These are phyloP conservation scores for Drosophila barbarae DNA, from an alignment of 2,888 invertebrate species.

Conservation along the genomic window DNA sequence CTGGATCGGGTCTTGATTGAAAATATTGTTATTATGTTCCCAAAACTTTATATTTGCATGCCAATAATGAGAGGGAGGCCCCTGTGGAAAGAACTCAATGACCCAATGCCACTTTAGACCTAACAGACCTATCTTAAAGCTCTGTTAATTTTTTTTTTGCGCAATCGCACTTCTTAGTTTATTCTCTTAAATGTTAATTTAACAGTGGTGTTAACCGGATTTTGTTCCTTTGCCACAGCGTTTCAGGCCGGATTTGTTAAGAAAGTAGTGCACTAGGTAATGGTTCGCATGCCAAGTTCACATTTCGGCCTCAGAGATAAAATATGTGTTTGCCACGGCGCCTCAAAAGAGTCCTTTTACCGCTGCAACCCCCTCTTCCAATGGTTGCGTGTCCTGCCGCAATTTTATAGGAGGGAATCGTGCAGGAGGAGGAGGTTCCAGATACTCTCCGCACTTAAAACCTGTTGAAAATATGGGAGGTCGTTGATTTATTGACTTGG, in stretches of 20 bases:
- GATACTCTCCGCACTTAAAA: conserved; percentile 50
- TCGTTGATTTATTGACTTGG: conserved; percentile 63
- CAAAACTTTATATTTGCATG: conserved; percentile 11
- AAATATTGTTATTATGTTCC: conserved; percentile 6
- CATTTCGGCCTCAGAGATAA: conserved; percentile 41
- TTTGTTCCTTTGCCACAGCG: conserved; percentile 39
- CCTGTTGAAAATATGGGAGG: conserved; percentile 62
- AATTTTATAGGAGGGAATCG: conserved; percentile 5
- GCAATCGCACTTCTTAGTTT: conserved; percentile 12
- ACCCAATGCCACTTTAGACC: conserved; percentile 32
- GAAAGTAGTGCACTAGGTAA: conserved; percentile 52
- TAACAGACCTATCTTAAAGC: not conserved
- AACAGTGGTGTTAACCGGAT: conserved; percentile 29
- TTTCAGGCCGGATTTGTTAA: conserved; percentile 21
- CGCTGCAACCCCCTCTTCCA: not conserved
- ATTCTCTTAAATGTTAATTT: conserved; percentile 63
- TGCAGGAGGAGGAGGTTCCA: conserved; percentile 3
- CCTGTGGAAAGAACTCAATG: not conserved
- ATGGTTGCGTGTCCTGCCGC: conserved; percentile 33
- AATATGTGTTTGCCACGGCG: conserved; percentile 49
- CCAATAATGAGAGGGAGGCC: not conserved
- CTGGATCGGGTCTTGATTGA: not conserved
- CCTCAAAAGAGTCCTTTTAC: conserved; percentile 31
- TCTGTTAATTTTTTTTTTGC: conserved; percentile 40
- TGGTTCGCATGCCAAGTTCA: conserved; percentile 47